Evolutionary conservation across 2,888 invertebrate genomes (phyloP).

Genomic region (Crepidodera aurea): DNA sequence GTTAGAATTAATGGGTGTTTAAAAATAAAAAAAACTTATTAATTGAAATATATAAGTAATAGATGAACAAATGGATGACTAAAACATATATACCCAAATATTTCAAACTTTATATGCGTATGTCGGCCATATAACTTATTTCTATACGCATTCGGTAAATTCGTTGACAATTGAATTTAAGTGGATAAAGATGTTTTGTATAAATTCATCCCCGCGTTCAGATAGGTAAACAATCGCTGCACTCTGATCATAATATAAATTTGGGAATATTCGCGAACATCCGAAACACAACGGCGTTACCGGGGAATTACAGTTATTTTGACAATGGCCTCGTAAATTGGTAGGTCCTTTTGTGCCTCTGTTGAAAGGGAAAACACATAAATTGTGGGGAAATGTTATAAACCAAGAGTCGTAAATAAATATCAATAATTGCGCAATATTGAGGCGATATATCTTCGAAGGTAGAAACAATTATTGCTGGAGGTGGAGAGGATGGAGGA

Average conservation of each 20-base stretch:
- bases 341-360: slow-evolving; percentile 36
- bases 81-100: too few species aligned
- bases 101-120: too few species aligned
- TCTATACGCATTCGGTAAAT: too few species aligned
- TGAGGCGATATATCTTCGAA: slow-evolving; percentile 48
- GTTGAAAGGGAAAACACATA: slow-evolving; percentile 41
- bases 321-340: slow-evolving; percentile 40
- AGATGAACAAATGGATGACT: too few species aligned
- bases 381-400: slow-evolving; percentile 39
- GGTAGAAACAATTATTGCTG: slow-evolving; percentile 46
- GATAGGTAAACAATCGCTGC: neutral
- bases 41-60: too few species aligned
- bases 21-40: too few species aligned
- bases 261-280: neutral
- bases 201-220: too few species aligned
- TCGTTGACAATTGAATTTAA: too few species aligned
- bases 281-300: slow-evolving; percentile 17
- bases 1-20: too few species aligned
- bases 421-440: slow-evolving; percentile 52
- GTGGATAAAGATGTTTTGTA: too few species aligned
- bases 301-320: slow-evolving; percentile 35
- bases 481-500: slow-evolving; percentile 30
- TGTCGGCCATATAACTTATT: too few species aligned
- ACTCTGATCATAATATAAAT: neutral
- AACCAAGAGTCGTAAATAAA: slow-evolving; percentile 48